phyloP scores from a whole-genome alignment of 2,888 invertebrate genomes.

The Drosophila nr. medialis region DNA sequence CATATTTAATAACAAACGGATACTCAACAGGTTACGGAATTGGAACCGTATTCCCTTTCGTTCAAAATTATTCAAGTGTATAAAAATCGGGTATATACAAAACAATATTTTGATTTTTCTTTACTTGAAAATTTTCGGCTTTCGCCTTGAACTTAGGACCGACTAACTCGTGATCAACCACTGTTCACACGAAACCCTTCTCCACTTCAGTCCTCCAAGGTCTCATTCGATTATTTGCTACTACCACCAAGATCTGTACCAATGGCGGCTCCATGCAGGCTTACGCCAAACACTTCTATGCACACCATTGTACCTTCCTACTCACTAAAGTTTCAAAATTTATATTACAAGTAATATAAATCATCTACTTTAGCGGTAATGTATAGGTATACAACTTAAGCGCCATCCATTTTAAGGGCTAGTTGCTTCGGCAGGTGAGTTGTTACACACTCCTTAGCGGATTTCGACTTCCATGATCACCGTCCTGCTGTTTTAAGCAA shows the following conservation, averaged over 20 bases:
- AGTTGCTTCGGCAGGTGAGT: conserved; percentile 87
- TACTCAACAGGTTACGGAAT: conserved; percentile 85
- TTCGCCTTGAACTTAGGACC: conserved; percentile 87
- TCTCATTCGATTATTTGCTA: conserved; percentile 89
- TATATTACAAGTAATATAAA: conserved; percentile 78
- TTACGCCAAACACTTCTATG: conserved; percentile 87
- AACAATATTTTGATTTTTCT: conserved; percentile 3
- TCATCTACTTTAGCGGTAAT: conserved; percentile 84
- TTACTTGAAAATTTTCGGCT: conserved; percentile 83
- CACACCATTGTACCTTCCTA: conserved; percentile 87
- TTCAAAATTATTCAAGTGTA: conserved; percentile 53
- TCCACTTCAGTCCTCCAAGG: conserved; percentile 87
- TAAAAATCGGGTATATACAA: conserved; percentile 6
- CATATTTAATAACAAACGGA: conserved; percentile 17
- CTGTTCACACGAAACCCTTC: conserved; percentile 88
- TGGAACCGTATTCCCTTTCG: conserved; percentile 87
- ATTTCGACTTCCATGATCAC: conserved; percentile 91
- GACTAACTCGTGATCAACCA: conserved; percentile 87
- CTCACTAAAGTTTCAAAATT: conserved; percentile 86
- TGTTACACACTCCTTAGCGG: conserved; percentile 87
- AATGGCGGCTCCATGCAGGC: conserved; percentile 85
- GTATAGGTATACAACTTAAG: conserved; percentile 85
- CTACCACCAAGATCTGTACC: conserved; percentile 86
- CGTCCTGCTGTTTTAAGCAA: conserved; percentile 89
- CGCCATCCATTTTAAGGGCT: conserved; percentile 89